Evolutionary conservation across 2,113 vertebrate genomes (phyloP), one percentile per base, ranked within the genome.

Genomic region (Anoplopoma fimbria): DNA sequence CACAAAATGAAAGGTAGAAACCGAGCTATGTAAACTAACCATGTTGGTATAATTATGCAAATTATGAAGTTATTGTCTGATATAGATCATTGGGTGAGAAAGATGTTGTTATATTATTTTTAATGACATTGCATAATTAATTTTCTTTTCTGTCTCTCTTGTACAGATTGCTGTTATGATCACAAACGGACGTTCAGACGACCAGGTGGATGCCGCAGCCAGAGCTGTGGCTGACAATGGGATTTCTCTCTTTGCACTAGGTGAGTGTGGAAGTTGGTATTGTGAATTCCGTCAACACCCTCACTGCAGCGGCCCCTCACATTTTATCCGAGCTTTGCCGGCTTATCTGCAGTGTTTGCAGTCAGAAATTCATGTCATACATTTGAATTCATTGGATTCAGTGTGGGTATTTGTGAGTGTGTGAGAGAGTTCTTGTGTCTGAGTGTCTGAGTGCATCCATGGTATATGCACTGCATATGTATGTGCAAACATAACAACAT

Each of bases 211-310:
- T 5, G 91, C 88, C 0, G 92, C 94, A 53, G 96, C 95, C 31
- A 89, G 0, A 27, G 63, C 75, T 9, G 93, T 97, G 15, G 90
- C 91, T 40, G 95, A 97, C 74, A 64, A 15, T 2, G 97, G 97
- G 0, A 96, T 97, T 70, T 96, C 96, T 0, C 90, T 97, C 34
- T 97, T 95, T 89, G 95, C 96, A 82, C 93, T 98, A 47, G 97
- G 97, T 98, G 95, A 4, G 93, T 79, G 63, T 71, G 40, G 55
- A 82, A 34, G 63, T 70, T 31, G 45, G 14, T 77, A 80, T 89
- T 91, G 72, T 83, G 73, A 83, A 90, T 93, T 91, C 78, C 71
- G 34, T 61, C 51, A 53, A 75, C 87, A 72, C 82, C 79, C 69
- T 79, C 79, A 74, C 86, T 87, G 82, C 90, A 82, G 86, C 40